Conservation (phyloP, 2,888 invertebrate genomes). For the Neria commutata region DNA sequence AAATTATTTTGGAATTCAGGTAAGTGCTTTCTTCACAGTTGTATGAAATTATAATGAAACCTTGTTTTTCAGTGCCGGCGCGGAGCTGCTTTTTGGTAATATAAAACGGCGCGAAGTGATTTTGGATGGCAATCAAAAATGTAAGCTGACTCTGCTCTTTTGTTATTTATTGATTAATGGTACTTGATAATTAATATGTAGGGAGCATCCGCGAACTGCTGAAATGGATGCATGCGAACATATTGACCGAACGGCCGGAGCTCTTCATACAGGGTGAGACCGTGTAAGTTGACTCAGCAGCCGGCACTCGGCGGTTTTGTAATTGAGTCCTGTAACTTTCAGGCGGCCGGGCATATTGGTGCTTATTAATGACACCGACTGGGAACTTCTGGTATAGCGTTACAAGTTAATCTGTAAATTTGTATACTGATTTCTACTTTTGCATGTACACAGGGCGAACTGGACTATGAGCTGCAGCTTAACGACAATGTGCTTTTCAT, state of each 20-base stretch:
- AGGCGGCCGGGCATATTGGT: slow-evolving; percentile 90
- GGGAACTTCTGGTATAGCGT: slow-evolving; percentile 82
- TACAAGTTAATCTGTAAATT: neutral
- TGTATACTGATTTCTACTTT: neutral
- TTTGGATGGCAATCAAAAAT: slow-evolving; percentile 67
- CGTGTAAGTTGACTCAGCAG: slow-evolving; percentile 48
- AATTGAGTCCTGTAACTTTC: slow-evolving; percentile 20
- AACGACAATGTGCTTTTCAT: slow-evolving; percentile 80
- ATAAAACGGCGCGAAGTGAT: slow-evolving; percentile 73
- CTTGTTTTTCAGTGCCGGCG: slow-evolving; percentile 77
- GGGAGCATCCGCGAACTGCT: slow-evolving; percentile 78
- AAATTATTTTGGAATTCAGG: slow-evolving; percentile 53
- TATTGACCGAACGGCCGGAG: slow-evolving; percentile 84
- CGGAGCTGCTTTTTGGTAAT: slow-evolving; percentile 87
- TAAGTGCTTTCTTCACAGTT: slow-evolving; percentile 24
- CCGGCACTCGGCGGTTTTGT: neutral
- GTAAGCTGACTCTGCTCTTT: slow-evolving; percentile 40
- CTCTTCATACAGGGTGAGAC: slow-evolving; percentile 65
- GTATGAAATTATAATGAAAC: neutral
- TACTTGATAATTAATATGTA: slow-evolving; percentile 28
- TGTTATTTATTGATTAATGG: slow-evolving; percentile 30
- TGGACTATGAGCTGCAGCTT: slow-evolving; percentile 72
- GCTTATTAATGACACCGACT: slow-evolving; percentile 92
- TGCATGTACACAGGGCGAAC: slow-evolving; percentile 64
- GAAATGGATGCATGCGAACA: slow-evolving; percentile 82